Evolutionary conservation across 2,797 vertebrate genomes (phyloP).

Genomic region (Coregonus sp.): DNA sequence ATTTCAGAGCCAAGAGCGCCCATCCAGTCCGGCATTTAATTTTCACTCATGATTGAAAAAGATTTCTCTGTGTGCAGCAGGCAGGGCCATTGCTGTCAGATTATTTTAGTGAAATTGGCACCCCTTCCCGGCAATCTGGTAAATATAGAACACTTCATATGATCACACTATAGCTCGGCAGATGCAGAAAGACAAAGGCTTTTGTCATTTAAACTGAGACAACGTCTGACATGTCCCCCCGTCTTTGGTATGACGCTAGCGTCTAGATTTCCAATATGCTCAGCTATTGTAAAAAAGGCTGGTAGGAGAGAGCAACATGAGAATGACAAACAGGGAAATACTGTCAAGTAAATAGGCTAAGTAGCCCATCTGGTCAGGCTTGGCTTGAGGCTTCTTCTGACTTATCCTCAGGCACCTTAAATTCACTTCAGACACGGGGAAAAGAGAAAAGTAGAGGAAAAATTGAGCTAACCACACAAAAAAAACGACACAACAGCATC

Average conservation of each 20-base stretch:
- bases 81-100: conserved; percentile 41
- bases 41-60: conserved; percentile 63
- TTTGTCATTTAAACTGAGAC: neutral
- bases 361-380: conserved; percentile 13
- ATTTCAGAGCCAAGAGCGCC: conserved; percentile 46
- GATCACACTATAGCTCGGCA: neutral
- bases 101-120: conserved; percentile 46
- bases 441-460: neutral
- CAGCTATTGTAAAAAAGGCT: neutral
- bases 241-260: neutral
- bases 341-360: neutral
- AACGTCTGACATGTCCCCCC: neutral
- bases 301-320: conserved; percentile 23
- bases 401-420: neutral
- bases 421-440: neutral
- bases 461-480: neutral
- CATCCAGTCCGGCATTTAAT: conserved; percentile 55
- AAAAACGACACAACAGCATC: conserved; percentile 62
- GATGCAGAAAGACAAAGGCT: neutral
- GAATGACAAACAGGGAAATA: neutral
- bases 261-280: neutral
- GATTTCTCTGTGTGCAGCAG: conserved; percentile 41
- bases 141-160: conserved; percentile 24
- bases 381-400: neutral
- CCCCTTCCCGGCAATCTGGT: conserved; percentile 47